phyloP scores from a whole-genome alignment of 2,888 invertebrate genomes.

The Tetragonula carbonaria region DNA sequence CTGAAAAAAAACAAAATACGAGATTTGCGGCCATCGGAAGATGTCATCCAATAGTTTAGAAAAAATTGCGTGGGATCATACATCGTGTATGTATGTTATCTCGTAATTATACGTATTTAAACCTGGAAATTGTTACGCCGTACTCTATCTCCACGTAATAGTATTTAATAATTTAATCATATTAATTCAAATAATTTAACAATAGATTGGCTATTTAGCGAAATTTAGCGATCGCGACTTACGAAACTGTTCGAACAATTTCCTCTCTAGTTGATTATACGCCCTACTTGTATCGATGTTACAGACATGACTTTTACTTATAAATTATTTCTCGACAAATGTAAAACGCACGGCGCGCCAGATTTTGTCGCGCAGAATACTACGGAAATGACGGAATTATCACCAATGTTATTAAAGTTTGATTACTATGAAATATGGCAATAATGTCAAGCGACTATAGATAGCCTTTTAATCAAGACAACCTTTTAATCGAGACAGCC shows the following conservation, averaged over 20 bases:
- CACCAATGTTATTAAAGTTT: too few species aligned
- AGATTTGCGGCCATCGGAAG: too few species aligned
- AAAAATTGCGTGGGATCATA: too few species aligned
- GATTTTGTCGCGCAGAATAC: neutral
- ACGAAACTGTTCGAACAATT: constrained; percentile 3
- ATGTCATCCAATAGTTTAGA: too few species aligned
- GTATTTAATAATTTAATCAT: neutral
- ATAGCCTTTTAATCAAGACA: neutral
- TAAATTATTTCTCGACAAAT: constrained; percentile 2
- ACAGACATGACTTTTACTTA: constrained; percentile 17
- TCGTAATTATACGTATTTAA: neutral
- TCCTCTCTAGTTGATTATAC: neutral
- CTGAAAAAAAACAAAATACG: too few species aligned
- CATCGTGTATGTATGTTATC: too few species aligned
- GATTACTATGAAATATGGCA: neutral
- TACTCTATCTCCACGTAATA: neutral
- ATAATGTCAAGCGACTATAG: neutral
- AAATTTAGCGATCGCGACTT: neutral
- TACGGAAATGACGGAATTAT: neutral
- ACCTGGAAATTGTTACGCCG: neutral
- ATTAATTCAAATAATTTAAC: too few species aligned
- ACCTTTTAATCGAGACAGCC: too few species aligned
- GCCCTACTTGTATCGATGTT: neutral
- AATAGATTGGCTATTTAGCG: neutral
- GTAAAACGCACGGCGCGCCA: neutral